These are phyloP conservation scores for Hippoglossus hippoglossus DNA, from an alignment of 2,797 vertebrate species.

Conservation along the genomic window DNA sequence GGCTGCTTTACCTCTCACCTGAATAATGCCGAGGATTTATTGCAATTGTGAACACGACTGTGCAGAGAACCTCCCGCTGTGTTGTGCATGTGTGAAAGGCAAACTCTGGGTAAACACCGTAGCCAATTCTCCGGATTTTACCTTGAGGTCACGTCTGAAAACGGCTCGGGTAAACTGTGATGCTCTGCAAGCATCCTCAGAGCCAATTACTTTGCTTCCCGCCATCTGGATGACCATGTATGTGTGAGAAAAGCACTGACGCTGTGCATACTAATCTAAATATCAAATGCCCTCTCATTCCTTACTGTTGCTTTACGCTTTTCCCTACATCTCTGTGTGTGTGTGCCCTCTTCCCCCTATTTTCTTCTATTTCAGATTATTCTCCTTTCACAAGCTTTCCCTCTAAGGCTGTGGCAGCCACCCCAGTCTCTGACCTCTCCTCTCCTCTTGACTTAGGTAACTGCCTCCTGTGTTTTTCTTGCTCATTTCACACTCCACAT, in stretches of 20 bases:
- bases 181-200: constrained; percentile 4
- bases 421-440: constrained; percentile 91
- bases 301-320: constrained; percentile 41
- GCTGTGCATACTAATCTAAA: constrained; percentile 49
- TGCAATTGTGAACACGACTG: no score
- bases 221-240: constrained; percentile 18
- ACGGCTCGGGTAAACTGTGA: not conserved
- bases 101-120: no score
- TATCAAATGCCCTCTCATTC: constrained; percentile 31
- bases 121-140: no score
- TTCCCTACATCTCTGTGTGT: constrained; percentile 57
- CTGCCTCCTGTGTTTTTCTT: constrained; percentile 59
- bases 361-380: constrained; percentile 92
- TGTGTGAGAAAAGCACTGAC: constrained; percentile 11
- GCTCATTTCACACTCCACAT: constrained; percentile 58
- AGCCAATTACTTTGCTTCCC: not conserved
- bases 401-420: constrained; percentile 91
- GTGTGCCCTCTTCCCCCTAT: constrained; percentile 37
- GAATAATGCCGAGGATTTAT: no score
- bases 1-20: no score
- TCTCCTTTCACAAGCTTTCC: constrained; percentile 93
- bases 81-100: no score
- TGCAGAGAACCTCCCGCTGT: no score
- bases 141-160: no score
- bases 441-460: constrained; percentile 95